These are phyloP conservation scores for Nephrotoma appendiculata DNA, from an alignment of 2,888 invertebrate genomes.

Conservation along the genomic window DNA sequence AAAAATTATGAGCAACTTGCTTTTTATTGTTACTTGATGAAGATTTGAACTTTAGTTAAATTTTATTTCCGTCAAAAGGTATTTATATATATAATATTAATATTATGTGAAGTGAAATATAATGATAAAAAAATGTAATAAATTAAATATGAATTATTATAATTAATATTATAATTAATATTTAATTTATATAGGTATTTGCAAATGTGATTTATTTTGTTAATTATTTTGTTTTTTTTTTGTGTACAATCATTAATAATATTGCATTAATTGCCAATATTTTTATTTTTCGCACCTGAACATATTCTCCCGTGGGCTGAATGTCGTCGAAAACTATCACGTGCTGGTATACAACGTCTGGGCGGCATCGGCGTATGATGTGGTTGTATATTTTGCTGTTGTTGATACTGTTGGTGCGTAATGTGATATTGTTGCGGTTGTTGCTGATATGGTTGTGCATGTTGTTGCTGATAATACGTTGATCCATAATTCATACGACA, in stretches of 20 bases:
- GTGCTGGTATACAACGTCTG: constrained; percentile 7
- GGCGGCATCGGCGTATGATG: constrained; percentile 11
- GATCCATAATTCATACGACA: constrained; percentile 33
- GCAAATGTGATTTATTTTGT: not conserved
- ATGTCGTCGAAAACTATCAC: constrained; percentile 32
- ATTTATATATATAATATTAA: not conserved
- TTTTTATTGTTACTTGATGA: not conserved
- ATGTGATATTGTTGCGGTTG: constrained; percentile 4
- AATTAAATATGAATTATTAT: not conserved
- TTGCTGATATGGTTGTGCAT: constrained; percentile 3
- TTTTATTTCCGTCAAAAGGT: not conserved
- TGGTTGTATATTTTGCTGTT: not conserved
- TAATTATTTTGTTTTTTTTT: not conserved
- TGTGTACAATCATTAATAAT: constrained; percentile 7
- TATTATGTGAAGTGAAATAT: not conserved
- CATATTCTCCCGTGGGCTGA: constrained; percentile 34
- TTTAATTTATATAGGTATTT: not conserved
- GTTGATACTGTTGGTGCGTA: not conserved
- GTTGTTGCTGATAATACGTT: constrained; percentile 23
- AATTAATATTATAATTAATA: not conserved
- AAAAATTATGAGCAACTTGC: not conserved
- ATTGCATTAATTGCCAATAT: constrained; percentile 12
- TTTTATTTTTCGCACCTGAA: constrained; percentile 16
- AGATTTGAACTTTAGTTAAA: not conserved
- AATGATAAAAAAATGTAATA: not conserved